Evolutionary conservation across 1,140 invertebrate species (phyloP).

Genomic region (Zophobas morio): DNA sequence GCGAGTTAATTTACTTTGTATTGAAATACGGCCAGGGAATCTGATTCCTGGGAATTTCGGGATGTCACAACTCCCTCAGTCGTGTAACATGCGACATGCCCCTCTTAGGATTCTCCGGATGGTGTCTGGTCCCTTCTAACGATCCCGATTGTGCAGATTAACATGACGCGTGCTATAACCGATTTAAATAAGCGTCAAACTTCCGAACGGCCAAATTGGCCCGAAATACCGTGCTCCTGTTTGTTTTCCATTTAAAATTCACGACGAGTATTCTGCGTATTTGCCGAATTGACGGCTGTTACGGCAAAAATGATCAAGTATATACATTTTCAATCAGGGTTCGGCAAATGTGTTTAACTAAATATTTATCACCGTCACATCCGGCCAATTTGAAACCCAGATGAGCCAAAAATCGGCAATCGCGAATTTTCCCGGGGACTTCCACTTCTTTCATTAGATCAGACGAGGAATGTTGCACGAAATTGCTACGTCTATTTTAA

Average conservation of each 20-base stretch:
- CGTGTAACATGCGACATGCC: slow-evolving; percentile 43
- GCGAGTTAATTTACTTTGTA: slow-evolving; percentile 53
- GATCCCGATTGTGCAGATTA: slow-evolving; percentile 25
- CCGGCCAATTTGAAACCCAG: slow-evolving; percentile 27
- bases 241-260: slow-evolving; percentile 46
- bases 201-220: slow-evolving; percentile 28
- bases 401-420: slow-evolving; percentile 7
- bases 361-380: slow-evolving; percentile 37
- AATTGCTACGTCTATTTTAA: slow-evolving; percentile 15
- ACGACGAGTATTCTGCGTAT: slow-evolving; percentile 40
- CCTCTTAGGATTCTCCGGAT: slow-evolving; percentile 33
- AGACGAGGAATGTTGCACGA: slow-evolving; percentile 12
- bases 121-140: slow-evolving; percentile 22
- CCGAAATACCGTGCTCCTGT: slow-evolving; percentile 26
- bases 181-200: slow-evolving; percentile 46
- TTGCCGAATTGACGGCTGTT: slow-evolving; percentile 40
- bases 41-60: slow-evolving; percentile 49
- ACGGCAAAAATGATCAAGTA: slow-evolving; percentile 44
- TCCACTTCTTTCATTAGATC: slow-evolving; percentile 29
- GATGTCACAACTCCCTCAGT: slow-evolving; percentile 47
- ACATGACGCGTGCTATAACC: slow-evolving; percentile 44
- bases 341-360: slow-evolving; percentile 38
- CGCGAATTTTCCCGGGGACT: slow-evolving; percentile 15
- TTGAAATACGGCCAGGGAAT: slow-evolving; percentile 50
- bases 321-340: slow-evolving; percentile 46